phyloP scores from a whole-genome alignment of 92 coral and sea anemone species.

The Blastomussa wellsi region DNA sequence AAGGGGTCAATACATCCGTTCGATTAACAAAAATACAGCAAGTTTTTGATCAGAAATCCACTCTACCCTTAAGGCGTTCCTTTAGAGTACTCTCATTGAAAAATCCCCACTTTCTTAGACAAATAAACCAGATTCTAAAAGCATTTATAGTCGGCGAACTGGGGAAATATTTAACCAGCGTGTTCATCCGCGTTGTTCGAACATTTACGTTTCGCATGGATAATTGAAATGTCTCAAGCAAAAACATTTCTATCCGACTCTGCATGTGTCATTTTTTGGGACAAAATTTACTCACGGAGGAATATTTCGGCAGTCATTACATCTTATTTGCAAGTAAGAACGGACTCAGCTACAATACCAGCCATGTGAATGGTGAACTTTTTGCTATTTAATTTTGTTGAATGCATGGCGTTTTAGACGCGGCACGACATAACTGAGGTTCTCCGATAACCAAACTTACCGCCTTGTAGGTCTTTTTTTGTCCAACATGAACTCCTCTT shows the following conservation, averaged over 20 bases:
- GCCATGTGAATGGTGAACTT: neutral
- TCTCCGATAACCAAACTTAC: slow-evolving; percentile 60
- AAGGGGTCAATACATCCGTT: slow-evolving; percentile 27
- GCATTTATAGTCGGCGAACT: neutral
- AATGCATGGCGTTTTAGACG: neutral
- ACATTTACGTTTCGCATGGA: slow-evolving; percentile 26
- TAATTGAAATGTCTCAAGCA: slow-evolving; percentile 11
- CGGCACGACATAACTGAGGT: neutral
- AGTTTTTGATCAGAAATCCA: slow-evolving; percentile 3
- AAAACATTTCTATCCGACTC: slow-evolving; percentile 10
- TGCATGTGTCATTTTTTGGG: neutral
- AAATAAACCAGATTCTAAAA: neutral
- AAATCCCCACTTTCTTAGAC: neutral
- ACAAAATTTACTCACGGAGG: slow-evolving; percentile 7
- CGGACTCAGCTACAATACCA: slow-evolving; percentile 12
- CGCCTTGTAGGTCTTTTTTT: slow-evolving; percentile 98
- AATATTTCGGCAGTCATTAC: neutral
- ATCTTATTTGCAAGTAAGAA: neutral
- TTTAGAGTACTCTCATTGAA: neutral
- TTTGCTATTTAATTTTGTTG: neutral
- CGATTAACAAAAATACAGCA: slow-evolving; percentile 34
- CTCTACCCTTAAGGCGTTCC: slow-evolving; percentile 17
- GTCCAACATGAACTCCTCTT: slow-evolving; percentile 99
- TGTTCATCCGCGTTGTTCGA: slow-evolving; percentile 4
- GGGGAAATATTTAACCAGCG: neutral